A percentile compares a stretch with the other conserved stretches of the same genome.
These are phyloP conservation scores for Pionites leucogaster DNA, from an alignment of 2,113 vertebrate species.

Conservation along the genomic window DNA sequence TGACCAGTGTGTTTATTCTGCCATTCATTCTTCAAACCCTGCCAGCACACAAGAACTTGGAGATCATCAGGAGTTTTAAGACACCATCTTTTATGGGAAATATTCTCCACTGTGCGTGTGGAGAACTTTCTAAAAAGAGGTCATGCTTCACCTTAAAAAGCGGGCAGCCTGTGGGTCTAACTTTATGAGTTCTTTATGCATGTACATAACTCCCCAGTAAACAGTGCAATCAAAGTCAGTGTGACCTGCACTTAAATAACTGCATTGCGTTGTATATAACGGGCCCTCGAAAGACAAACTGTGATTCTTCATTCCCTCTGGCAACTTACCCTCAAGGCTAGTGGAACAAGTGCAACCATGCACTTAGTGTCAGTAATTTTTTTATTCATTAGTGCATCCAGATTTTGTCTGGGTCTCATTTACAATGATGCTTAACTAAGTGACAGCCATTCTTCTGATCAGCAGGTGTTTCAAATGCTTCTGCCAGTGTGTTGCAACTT, in stretches of 20 bases:
- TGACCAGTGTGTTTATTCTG: background rate
- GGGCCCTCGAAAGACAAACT: background rate
- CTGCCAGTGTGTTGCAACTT: background rate
- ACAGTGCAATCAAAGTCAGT: background rate
- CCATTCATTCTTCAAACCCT: background rate
- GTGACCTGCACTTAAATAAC: background rate
- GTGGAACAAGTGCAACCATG: background rate
- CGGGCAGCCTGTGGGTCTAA: background rate
- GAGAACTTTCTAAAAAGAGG: background rate
- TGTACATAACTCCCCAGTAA: background rate
- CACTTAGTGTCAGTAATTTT: background rate
- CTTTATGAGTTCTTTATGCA: background rate
- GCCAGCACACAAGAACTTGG: background rate
- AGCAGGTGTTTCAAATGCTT: background rate
- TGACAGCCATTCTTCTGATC: background rate
- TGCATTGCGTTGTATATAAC: fast-evolving
- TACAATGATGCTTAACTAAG: background rate
- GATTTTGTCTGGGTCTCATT: background rate
- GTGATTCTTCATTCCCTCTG: background rate
- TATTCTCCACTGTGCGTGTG: background rate
- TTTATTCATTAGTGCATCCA: background rate
- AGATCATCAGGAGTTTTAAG: background rate
- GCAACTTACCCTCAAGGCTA: background rate
- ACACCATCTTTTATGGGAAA: background rate
- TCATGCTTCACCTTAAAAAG: background rate